Conservation (phyloP, 2,113 vertebrate genomes). For the Callaeas wilsoni region DNA sequence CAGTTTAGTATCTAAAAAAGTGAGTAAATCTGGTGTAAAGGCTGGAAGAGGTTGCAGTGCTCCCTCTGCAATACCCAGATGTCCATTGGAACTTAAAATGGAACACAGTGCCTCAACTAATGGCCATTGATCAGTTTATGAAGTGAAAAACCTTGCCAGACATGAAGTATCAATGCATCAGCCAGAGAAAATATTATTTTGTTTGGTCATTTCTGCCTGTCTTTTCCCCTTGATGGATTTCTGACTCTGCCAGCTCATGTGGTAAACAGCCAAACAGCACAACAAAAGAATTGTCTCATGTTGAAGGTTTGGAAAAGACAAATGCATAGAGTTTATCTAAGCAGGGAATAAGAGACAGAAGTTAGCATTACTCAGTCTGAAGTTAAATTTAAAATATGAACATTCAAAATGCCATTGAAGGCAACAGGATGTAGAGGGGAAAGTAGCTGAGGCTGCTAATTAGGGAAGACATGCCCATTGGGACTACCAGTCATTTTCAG, state of each 20-base stretch:
- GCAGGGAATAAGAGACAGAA: background rate
- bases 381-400: background rate
- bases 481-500: background rate
- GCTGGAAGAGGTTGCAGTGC: background rate
- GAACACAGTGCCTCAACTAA: background rate
- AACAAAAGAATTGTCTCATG: background rate
- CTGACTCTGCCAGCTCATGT: background rate
- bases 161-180: background rate
- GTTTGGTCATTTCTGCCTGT: background rate
- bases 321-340: background rate
- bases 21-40: background rate
- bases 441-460: background rate
- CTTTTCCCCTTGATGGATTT: background rate
- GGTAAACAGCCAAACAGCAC: background rate
- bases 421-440: background rate
- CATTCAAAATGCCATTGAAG: background rate
- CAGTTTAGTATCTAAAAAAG: background rate
- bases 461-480: background rate
- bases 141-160: background rate
- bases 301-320: background rate
- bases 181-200: background rate
- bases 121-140: background rate
- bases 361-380: background rate
- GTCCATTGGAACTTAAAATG: background rate
- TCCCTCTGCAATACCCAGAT: background rate